A percentile compares a stretch with the other conserved stretches of the same genome.
Evolutionary conservation across 64 coral and sea anemone genomes (phyloP).

Genomic region (Exaiptasia diaphana): DNA sequence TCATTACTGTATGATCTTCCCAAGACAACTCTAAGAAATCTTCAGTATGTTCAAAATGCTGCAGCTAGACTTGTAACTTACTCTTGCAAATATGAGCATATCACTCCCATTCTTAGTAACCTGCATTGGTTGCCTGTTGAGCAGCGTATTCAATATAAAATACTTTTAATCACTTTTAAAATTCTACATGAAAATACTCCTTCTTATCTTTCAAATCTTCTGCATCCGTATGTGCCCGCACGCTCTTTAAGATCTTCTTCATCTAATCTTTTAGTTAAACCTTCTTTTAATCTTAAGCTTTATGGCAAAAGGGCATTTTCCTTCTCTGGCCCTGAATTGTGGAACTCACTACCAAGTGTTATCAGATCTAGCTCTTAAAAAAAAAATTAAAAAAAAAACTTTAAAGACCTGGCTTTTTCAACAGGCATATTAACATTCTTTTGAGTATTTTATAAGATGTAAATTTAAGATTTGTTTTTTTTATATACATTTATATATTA

Average conservation of each 20-base stretch:
- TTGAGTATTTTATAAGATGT: no score
- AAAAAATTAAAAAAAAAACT: no score
- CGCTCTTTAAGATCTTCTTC: background rate
- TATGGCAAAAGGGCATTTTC: background rate
- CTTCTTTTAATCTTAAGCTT: background rate
- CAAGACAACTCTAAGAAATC: background rate
- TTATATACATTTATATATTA: no score
- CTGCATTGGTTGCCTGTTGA: slow-evolving; percentile 7
- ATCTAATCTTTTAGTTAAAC: background rate
- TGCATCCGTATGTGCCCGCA: background rate
- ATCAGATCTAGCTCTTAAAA: no score
- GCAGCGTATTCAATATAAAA: background rate
- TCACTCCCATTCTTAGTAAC: background rate
- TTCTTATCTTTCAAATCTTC: background rate
- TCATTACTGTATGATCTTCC: background rate
- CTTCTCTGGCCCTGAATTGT: background rate
- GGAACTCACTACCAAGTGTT: background rate
- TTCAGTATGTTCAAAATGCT: background rate
- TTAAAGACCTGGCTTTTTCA: no score
- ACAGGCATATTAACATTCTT: no score
- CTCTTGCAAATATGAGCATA: background rate
- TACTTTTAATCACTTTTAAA: background rate
- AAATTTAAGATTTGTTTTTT: no score
- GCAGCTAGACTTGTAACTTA: slow-evolving; percentile 3
- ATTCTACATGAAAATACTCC: background rate